Conservation (phyloP, 2,797 vertebrate genomes). For the Avahi laniger region DNA sequence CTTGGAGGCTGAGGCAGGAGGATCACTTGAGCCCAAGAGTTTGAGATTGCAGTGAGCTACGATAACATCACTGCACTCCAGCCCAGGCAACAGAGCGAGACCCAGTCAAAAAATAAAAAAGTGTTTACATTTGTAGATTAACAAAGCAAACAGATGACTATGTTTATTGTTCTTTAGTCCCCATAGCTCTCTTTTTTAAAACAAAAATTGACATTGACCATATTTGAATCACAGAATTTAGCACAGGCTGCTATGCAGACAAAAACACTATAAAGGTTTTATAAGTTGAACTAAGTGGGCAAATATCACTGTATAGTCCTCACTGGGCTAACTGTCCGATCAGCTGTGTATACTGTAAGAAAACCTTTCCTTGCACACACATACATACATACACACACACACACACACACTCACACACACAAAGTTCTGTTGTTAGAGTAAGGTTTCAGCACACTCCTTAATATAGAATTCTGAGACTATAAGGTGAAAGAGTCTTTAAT, state of each 20-base stretch:
- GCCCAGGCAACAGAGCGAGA: background rate
- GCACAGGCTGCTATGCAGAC: background rate
- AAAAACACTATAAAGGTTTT: background rate
- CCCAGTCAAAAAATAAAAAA: background rate
- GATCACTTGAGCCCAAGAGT: background rate
- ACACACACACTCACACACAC: background rate
- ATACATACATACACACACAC: background rate
- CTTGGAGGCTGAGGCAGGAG: background rate
- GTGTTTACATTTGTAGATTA: background rate
- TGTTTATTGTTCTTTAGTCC: background rate
- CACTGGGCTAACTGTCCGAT: background rate
- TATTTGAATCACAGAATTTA: slow-evolving; percentile 1
- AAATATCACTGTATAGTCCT: background rate
- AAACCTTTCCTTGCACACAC: background rate
- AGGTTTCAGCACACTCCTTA: background rate
- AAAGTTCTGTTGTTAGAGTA: background rate
- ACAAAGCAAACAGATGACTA: background rate
- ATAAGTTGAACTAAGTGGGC: background rate
- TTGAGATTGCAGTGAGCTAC: background rate
- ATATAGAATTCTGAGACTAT: background rate
- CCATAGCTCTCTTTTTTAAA: background rate
- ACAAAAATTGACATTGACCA: background rate
- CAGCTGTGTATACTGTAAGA: background rate
- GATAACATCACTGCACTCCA: background rate
- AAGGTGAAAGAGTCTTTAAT: background rate